These are phyloP conservation scores for Myotis findleyi DNA, from an alignment of 2,797 vertebrate genomes.

Conservation along the genomic window DNA sequence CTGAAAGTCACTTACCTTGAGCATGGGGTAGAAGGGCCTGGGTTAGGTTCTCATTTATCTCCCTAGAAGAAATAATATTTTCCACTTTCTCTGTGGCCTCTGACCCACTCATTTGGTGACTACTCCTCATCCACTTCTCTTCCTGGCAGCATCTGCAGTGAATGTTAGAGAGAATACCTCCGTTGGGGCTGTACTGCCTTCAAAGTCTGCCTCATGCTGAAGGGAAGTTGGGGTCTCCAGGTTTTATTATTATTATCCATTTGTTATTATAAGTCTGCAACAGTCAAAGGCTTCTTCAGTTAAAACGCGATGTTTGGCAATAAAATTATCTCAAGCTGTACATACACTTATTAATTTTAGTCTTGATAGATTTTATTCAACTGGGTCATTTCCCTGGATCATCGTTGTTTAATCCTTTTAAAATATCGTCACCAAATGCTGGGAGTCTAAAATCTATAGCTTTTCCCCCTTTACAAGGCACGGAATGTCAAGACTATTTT, in stretches of 20 bases:
- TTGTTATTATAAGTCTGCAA: slow-evolving; percentile 14
- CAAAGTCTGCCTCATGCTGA: neutral
- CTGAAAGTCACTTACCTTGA: neutral
- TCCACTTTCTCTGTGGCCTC: neutral
- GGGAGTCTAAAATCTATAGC: neutral
- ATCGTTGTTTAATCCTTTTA: neutral
- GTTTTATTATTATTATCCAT: neutral
- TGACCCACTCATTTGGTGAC: neutral
- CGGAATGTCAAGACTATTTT: neutral
- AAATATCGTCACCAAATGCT: neutral
- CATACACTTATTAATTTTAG: neutral
- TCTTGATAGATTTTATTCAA: neutral
- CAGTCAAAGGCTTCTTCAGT: neutral
- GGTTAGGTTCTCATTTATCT: neutral
- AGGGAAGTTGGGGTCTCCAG: neutral
- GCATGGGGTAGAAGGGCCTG: neutral
- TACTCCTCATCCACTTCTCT: neutral
- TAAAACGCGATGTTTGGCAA: neutral
- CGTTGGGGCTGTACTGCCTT: neutral
- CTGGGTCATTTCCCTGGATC: neutral
- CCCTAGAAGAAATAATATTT: neutral
- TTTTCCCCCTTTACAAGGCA: neutral
- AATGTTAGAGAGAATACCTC: neutral
- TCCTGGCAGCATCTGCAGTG: neutral
- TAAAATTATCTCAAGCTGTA: slow-evolving; percentile 10